A percentile compares a stretch with the other conserved stretches of the same genome.
phyloP scores from a whole-genome alignment of 2,888 invertebrate genomes.

The Gibbula magus region DNA sequence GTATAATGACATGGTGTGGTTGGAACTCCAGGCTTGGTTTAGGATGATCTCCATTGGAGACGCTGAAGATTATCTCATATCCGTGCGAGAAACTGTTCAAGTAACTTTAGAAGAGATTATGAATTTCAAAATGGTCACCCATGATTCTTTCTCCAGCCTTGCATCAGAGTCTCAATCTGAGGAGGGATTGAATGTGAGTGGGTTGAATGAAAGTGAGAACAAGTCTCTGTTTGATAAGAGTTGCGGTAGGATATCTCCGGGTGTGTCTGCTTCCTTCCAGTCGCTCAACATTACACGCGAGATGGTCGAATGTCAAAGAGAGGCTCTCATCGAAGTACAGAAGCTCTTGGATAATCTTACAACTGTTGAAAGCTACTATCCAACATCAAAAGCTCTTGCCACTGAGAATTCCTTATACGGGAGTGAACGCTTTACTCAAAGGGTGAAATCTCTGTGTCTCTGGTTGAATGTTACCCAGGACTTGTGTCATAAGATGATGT shows the following conservation, averaged over 20 bases:
- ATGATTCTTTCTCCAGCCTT: background rate
- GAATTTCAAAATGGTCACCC: conserved; percentile 81
- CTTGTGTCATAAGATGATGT: conserved; percentile 86
- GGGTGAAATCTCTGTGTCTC: conserved; percentile 88
- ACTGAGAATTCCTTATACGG: conserved; percentile 83
- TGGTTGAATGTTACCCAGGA: conserved; percentile 94
- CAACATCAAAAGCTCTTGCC: conserved; percentile 88
- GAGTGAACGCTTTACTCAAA: conserved; percentile 81
- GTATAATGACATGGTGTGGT: conserved; percentile 91
- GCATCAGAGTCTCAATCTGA: background rate
- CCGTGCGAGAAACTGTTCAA: conserved; percentile 84
- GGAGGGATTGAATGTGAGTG: background rate
- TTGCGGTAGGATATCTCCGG: conserved; percentile 14
- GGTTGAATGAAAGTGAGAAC: background rate
- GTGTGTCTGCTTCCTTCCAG: conserved; percentile 52
- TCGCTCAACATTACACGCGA: conserved; percentile 55
- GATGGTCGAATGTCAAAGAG: conserved; percentile 81
- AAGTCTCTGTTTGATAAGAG: background rate
- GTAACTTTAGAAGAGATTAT: conserved; percentile 85
- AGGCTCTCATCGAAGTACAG: conserved; percentile 85
- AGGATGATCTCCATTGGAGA: conserved; percentile 80
- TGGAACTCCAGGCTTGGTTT: conserved; percentile 89
- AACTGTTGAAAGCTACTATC: conserved; percentile 87
- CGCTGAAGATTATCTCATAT: conserved; percentile 86
- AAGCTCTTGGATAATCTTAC: conserved; percentile 84